Evolutionary conservation across 2,113 vertebrate species (phyloP).

Genomic region (Alouatta palliata): DNA sequence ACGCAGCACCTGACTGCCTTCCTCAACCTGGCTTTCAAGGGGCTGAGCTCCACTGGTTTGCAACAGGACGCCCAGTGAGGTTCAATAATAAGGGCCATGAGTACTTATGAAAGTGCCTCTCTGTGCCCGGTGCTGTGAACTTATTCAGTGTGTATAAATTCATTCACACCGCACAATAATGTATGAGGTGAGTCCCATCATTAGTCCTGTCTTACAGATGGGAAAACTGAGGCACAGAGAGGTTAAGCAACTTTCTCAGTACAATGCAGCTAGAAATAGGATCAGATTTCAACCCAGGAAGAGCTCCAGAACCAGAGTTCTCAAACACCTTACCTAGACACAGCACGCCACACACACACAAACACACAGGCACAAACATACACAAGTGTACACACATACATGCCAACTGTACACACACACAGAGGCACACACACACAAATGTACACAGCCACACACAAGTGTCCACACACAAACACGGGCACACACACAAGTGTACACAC

Average conservation of each 20-base stretch:
- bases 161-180: not conserved
- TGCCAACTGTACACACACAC: too few relatives aligned
- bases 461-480: too few relatives aligned
- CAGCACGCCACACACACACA: not conserved
- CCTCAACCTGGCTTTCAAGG: not conserved
- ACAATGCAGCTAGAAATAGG: not conserved
- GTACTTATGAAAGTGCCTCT: not conserved
- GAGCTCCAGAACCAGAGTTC: not conserved
- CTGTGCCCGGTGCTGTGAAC: not conserved
- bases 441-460: too few relatives aligned
- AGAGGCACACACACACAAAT: not conserved
- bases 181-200: not conserved
- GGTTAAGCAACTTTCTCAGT: not conserved
- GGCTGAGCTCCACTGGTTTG: not conserved
- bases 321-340: not conserved
- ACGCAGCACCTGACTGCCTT: accelerated
- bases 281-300: not conserved
- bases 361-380: not conserved
- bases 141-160: too few relatives aligned
- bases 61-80: not conserved
- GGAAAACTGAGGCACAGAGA: not conserved
- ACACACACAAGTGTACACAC: too few relatives aligned
- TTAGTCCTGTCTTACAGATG: not conserved
- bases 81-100: not conserved
- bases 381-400: not conserved